Base-by-base conservation (phyloP, 2,113 vertebrate species). In the Rhinopomastus cyanomelas region DNA sequence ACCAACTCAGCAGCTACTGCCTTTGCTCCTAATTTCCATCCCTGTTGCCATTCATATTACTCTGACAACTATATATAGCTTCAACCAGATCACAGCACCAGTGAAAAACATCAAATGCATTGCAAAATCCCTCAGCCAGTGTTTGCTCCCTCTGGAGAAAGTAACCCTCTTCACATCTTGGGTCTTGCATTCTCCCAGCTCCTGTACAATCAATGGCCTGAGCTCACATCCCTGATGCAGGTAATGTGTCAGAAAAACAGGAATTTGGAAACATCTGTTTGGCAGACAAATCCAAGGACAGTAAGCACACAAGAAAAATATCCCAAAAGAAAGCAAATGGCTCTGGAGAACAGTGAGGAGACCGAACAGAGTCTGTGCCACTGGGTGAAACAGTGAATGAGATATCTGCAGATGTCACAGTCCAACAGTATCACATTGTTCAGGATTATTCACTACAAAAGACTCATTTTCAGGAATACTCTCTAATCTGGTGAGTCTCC, bases 241-340 rank as follows among this genome's bases (percentile, higher is more conserved):
- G 12, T 64, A 59, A 29, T 1, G 3, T 25, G 80, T 80, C 72
- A 88, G 67, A 82, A 89, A 94, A 87, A 30, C 27, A 51, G 30
- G 39, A 73, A 72, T 57, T 42, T 66, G 48, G 36, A 91, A 92
- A 89, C 19, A 59, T 57, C 46, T 82, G 64, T 42, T 89, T 77
- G 60, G 51, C 17, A 80, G 60, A 87, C 74, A 91, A 92, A 74
- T 48, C 48, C 48, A 87, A 73, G 48, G 85, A 36, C 46, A 69
- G 52, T 42, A 85, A 92, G 85, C 48, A 83, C 64, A 73, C 80
- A 81, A 85, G 67, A 80, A 69, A 88, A 88, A 26, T 29, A 48
- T 59, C 76, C 42, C 73, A 32, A 25, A 87, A 87, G 76, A 77
- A 61, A 84, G 84, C 32, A 82, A 94, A 87, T 27, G 80, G 67